A percentile compares a stretch with the other conserved stretches of the same genome.
phyloP scores from a whole-genome alignment of 1,140 invertebrate species.

The Drosophila punjabiensis region DNA sequence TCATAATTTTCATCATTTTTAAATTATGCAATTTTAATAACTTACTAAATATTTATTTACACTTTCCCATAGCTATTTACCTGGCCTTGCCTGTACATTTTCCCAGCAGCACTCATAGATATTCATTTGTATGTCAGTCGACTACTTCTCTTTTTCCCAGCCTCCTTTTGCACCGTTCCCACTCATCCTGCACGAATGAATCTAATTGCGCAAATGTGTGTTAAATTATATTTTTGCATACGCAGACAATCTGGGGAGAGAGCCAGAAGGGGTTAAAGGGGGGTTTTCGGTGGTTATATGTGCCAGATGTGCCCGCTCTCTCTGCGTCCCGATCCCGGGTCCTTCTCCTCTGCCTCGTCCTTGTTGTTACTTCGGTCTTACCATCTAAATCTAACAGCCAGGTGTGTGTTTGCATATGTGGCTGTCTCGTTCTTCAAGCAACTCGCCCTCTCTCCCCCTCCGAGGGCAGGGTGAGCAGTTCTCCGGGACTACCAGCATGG shows the following conservation, averaged over 20 bases:
- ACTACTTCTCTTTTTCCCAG: slow-evolving; percentile 25
- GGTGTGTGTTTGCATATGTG: slow-evolving; percentile 48
- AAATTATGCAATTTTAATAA: not conserved
- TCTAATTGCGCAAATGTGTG: slow-evolving; percentile 83
- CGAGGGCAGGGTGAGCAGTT: slow-evolving; percentile 45
- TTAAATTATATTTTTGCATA: slow-evolving; percentile 84
- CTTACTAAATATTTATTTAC: not conserved
- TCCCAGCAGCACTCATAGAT: slow-evolving; percentile 68
- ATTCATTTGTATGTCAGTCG: slow-evolving; percentile 79
- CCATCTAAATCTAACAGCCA: slow-evolving; percentile 55
- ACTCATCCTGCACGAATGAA: slow-evolving; percentile 74
- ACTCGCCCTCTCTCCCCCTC: not conserved
- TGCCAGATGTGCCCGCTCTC: slow-evolving; percentile 42
- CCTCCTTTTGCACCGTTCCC: slow-evolving; percentile 14
- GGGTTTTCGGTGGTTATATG: slow-evolving; percentile 19
- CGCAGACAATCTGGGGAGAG: slow-evolving; percentile 65
- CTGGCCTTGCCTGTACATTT: slow-evolving; percentile 11
- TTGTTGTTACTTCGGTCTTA: slow-evolving; percentile 42
- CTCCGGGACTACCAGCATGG: slow-evolving; percentile 24
- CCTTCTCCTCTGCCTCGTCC: slow-evolving; percentile 9
- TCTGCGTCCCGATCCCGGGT: not conserved
- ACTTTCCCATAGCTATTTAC: not conserved
- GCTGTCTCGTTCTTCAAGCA: slow-evolving; percentile 19
- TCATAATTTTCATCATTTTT: no score
- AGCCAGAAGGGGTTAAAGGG: slow-evolving; percentile 34